phyloP scores from a whole-genome alignment of 35 echinoderm and acorn worm genomes.

The Apostichopus californicus region DNA sequence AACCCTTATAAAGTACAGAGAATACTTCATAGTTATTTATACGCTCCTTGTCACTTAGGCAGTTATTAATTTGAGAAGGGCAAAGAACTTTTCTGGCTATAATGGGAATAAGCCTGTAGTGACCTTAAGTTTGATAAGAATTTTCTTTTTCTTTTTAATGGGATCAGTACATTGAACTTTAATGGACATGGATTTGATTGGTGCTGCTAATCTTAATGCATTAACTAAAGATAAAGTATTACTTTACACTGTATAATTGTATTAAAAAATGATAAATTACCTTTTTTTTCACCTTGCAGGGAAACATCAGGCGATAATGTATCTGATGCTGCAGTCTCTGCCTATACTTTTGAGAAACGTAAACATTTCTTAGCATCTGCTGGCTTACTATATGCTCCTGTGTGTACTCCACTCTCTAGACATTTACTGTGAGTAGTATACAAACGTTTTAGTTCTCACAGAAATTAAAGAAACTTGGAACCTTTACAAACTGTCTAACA shows the following conservation, averaged over 20 bases:
- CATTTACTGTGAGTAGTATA: conserved; percentile 21
- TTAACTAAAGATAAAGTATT: no score
- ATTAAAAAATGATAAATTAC: no score
- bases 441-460: no score
- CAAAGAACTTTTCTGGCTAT: no score
- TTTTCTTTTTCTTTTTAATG: no score
- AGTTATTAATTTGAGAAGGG: background rate
- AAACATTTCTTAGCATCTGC: conserved; percentile 21
- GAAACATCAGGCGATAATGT: background rate
- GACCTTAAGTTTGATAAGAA: no score
- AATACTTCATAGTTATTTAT: background rate
- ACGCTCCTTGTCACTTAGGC: background rate
- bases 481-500: no score
- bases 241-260: no score
- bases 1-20: background rate
- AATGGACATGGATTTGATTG: no score
- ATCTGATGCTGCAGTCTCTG: background rate
- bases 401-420: conserved; percentile 36
- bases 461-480: background rate
- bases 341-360: background rate
- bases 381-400: background rate
- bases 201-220: no score
- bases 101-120: no score
- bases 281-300: background rate
- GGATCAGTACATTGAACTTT: no score